Evolutionary conservation across 2,888 invertebrate species (phyloP), one percentile per base, ranked within the genome.

Genomic region (Blomia tropicalis): DNA sequence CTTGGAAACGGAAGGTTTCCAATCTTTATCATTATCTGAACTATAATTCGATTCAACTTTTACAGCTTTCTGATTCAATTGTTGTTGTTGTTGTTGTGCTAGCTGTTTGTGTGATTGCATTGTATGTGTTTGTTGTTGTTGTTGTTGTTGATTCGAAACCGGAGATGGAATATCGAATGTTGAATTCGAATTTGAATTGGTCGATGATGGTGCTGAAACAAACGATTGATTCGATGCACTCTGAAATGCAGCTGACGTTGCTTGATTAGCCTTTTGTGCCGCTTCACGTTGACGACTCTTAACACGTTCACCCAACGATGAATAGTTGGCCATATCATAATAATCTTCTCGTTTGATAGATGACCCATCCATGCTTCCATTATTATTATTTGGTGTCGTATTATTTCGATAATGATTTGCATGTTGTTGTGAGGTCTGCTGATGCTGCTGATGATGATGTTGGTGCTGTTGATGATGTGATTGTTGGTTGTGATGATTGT

Each of bases 271-370:
- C 32, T 25, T 44, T 30, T 43, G 7, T 31, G 60, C 25, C 30
- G 44, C 30, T 11, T 29, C 51, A n/a, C 64, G 25, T 32, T 64
- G 54, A 43, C 63, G 44, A 14, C 58, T 59, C 36, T 66, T 66
- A 14, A 66, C 66, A 22, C 66, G 58, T 25, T 66, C 66, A 2
- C 64, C 64, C n/a, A 65, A 43, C 1, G 65, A 65, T 1, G 66
- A 63, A 41, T 60, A 64, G 29, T 60, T 30, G 43, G 64, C 30
- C 29, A 54, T 27, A 32, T 47, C 27, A 54, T 54, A 22, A 30
- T 61, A 2, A 47, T 27, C 5, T 31, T 41, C 47, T 41, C 36
- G 60, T 44, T 31, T 22, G 31, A 44, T 43, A 43, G 36, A 25
- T 59, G 36, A 19, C 44, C 43, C 22, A 56, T 31, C 5, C 54